Percentiles rank a stretch among this genome's conserved stretches.
These are phyloP conservation scores for Cydia strobilella DNA, from an alignment of 1,140 invertebrate species.

Conservation along the genomic window DNA sequence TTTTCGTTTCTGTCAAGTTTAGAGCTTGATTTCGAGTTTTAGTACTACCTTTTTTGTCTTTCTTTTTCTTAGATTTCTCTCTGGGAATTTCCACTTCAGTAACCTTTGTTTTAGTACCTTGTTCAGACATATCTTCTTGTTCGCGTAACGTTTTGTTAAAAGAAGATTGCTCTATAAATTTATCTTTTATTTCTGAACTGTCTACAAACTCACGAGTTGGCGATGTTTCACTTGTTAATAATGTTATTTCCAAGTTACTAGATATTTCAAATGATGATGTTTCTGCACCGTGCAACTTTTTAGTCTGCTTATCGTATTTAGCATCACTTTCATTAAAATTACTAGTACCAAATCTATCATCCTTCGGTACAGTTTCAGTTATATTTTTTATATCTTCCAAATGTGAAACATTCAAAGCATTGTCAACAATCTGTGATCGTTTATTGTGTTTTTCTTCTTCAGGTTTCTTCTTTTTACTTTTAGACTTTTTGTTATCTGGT, in stretches of 20 bases:
- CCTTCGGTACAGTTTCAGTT: background rate
- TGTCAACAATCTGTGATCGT: background rate
- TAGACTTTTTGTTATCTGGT: background rate
- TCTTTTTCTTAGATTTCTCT: conserved; percentile 23
- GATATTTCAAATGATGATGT: background rate
- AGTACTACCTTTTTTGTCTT: background rate
- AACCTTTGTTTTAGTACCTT: background rate
- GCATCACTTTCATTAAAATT: background rate
- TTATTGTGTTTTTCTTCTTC: background rate
- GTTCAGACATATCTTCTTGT: background rate
- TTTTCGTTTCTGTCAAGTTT: background rate
- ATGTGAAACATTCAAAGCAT: background rate
- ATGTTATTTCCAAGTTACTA: background rate
- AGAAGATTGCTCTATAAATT: background rate
- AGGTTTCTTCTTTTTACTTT: conserved; percentile 4
- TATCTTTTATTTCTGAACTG: background rate
- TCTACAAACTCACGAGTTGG: background rate
- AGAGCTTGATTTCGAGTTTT: background rate
- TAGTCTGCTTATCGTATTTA: background rate
- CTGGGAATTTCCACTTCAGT: background rate
- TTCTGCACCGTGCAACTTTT: background rate
- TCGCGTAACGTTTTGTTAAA: background rate
- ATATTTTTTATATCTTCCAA: background rate
- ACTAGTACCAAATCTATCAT: background rate
- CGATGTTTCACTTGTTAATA: background rate